These are phyloP conservation scores for Antechinus stuartii DNA, from an alignment of 2,113 vertebrate genomes.

Conservation along the genomic window DNA sequence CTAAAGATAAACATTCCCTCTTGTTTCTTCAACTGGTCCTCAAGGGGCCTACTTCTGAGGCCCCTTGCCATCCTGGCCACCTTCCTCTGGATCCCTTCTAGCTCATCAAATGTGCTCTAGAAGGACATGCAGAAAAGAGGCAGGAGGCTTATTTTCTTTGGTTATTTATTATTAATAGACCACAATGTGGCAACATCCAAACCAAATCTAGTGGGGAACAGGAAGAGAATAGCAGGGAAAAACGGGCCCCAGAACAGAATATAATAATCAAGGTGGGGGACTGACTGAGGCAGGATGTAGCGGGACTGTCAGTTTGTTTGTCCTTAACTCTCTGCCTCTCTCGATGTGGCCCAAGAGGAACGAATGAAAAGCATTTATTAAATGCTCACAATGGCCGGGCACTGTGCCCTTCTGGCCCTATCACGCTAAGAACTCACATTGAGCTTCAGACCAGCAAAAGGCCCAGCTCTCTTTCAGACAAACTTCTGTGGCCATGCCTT, in stretches of 20 bases:
- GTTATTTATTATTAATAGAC: neutral
- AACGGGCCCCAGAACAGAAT: neutral
- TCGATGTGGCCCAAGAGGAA: neutral
- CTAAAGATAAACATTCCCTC: neutral
- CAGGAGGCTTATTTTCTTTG: neutral
- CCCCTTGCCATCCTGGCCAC: neutral
- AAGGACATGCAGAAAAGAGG: neutral
- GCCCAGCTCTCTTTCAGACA: too few relatives aligned
- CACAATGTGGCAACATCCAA: neutral
- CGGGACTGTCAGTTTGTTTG: too few relatives aligned
- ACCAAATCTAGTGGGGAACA: neutral
- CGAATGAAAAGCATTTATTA: neutral
- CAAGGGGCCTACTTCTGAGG: neutral
- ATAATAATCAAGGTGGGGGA: neutral
- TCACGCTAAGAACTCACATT: too few relatives aligned
- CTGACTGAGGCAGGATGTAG: neutral
- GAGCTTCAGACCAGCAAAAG: too few relatives aligned
- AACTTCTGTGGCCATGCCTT: too few relatives aligned
- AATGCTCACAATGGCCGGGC: neutral
- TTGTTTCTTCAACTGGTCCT: neutral
- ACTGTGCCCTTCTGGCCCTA: too few relatives aligned
- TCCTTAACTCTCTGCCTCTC: neutral
- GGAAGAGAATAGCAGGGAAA: neutral
- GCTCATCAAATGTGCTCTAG: neutral
- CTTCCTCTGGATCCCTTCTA: neutral